Evolutionary conservation across 2,797 vertebrate genomes (phyloP), one percentile per base, ranked within the genome.

Genomic region (Bovichtus diacanthus): DNA sequence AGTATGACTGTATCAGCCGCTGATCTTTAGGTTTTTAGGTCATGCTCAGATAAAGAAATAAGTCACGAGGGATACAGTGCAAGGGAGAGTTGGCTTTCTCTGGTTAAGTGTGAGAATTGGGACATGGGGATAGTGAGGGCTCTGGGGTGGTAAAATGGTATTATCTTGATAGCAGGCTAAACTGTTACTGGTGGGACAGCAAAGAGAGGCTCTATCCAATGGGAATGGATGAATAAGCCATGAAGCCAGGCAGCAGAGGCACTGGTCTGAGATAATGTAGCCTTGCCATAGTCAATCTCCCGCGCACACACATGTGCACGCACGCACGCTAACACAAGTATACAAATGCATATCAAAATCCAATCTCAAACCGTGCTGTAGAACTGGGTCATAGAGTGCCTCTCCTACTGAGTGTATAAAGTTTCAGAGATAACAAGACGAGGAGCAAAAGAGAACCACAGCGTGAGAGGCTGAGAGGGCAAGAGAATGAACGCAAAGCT

Each of bases 301-400:
- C 53, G 66, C 60, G 58, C 76, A 56, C 34, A 19, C 34, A 70
- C 59, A 67, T 47, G 23, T 31, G 36, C 55, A 60, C 58, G 3
- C 50, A 25, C 47, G 2, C 81, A 74, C 74, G 56, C 83, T 27
- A 65, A 63, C 74, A 64, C 74, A 66, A 60, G 75, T 76, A 81
- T 74, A 78, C 73, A 87, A 87, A 87, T 79, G 85, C 76, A 80
- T 82, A 92, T 92, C 86, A 86, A 78, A 91, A 91, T 93, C 85
- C 91, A 90, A 93, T 90, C 80, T 92, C 73, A 75, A 83, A 91
- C 75, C 75, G 80, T 76, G 86, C 81, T 65, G 75, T 39, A 83
- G 81, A 93, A 92, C 72, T 93, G 88, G 92, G 92, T 92, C 92
- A 92, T 68, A 67, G 73, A 87, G 84, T 76, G 89, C 71, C 78